phyloP scores from a whole-genome alignment of 2,113 vertebrate genomes.

The Xenopus tropicalis region UCB_Xtro_10.0 CM004446.2:148141001-148141500 shows the following conservation, averaged over 20 bases:
- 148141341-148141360: background rate
- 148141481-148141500: slow-evolving; percentile 16
- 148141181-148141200: background rate
- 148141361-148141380: background rate
- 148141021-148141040: no score
- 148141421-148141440: slow-evolving; percentile 21
- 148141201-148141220: slow-evolving; percentile 20
- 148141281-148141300: background rate
- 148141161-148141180: slow-evolving; percentile 5
- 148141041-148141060: no score
- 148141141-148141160: slow-evolving; percentile 1
- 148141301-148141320: background rate
- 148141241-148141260: background rate
- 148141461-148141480: slow-evolving; percentile 26
- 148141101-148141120: no score
- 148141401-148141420: slow-evolving; percentile 31
- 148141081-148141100: no score
- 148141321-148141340: background rate
- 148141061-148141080: no score
- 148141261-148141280: background rate
- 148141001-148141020: no score
- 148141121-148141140: background rate
- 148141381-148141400: slow-evolving; percentile 29
- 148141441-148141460: slow-evolving; percentile 41
- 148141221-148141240: background rate